Conservation (phyloP, 2,113 vertebrate genomes). For the Galemys pyrenaicus region DNA sequence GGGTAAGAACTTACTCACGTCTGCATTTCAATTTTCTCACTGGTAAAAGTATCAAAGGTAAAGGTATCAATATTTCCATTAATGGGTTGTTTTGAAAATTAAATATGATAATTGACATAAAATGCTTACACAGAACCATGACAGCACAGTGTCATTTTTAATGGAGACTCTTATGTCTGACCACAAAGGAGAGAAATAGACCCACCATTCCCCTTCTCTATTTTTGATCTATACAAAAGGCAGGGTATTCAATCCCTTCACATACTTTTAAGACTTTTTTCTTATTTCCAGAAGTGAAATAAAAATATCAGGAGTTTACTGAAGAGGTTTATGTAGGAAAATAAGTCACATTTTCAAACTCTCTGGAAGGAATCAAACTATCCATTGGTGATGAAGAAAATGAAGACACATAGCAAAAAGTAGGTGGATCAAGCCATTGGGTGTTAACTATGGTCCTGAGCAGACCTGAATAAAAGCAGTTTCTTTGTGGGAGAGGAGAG, state of each 20-base stretch:
- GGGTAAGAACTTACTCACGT: neutral
- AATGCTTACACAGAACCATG: neutral
- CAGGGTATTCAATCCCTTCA: neutral
- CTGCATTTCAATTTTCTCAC: neutral
- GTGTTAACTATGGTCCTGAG: neutral
- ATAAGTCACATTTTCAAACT: neutral
- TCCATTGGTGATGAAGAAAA: conserved; percentile 18
- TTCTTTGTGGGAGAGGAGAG: neutral
- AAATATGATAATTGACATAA: neutral
- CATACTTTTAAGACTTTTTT: neutral
- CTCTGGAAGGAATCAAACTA: neutral
- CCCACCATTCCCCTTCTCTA: neutral
- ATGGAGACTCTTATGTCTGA: neutral
- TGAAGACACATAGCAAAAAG: neutral
- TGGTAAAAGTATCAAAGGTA: neutral
- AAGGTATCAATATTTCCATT: neutral
- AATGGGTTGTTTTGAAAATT: neutral
- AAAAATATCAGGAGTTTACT: conserved; percentile 14
- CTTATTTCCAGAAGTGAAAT: neutral
- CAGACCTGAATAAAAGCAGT: conserved; percentile 24
- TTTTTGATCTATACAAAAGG: neutral
- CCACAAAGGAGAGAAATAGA: conserved; percentile 1
- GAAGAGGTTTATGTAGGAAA: neutral
- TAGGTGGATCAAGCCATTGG: neutral
- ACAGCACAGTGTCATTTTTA: neutral